Conservation (phyloP, 2,888 invertebrate species). For the Altica lythri region DNA sequence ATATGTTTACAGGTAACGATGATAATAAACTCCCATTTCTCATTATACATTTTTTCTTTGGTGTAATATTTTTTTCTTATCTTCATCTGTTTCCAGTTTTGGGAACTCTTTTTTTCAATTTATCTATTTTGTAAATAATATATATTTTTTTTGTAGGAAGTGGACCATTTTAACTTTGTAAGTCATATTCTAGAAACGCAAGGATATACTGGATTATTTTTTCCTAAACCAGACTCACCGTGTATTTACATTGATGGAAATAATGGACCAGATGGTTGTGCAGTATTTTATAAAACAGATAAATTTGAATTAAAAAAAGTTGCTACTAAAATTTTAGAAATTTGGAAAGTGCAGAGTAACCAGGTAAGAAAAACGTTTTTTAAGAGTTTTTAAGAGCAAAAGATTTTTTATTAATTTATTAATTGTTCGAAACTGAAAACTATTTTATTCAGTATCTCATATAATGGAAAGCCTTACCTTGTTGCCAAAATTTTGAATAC, state of each 20-base stretch:
- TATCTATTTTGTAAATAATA: neutral
- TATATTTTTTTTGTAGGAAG: slow-evolving; percentile 61
- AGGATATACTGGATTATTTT: slow-evolving; percentile 72
- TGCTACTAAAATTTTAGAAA: slow-evolving; percentile 67
- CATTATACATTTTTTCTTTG: too few species aligned
- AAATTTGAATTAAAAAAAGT: slow-evolving; percentile 65
- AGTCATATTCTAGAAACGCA: slow-evolving; percentile 65
- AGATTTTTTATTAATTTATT: neutral
- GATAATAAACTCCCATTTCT: too few species aligned
- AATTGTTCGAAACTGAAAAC: too few species aligned
- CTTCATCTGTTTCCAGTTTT: too few species aligned
- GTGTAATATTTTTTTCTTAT: too few species aligned
- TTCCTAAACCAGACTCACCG: slow-evolving; percentile 78
- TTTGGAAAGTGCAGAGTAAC: slow-evolving; percentile 76
- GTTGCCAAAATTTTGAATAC: too few species aligned
- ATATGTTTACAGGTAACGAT: slow-evolving; percentile 70
- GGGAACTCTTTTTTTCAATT: neutral
- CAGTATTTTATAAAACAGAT: slow-evolving; percentile 70
- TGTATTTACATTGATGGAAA: slow-evolving; percentile 73
- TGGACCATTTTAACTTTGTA: slow-evolving; percentile 75
- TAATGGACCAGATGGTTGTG: slow-evolving; percentile 80
- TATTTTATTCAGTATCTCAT: too few species aligned
- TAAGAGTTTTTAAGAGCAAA: neutral
- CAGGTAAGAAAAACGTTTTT: slow-evolving; percentile 58
- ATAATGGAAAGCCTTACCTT: too few species aligned